A percentile compares a stretch with the other conserved stretches of the same genome.
These are phyloP conservation scores for Cochlearius cochlearius DNA, from an alignment of 2,113 vertebrate species.

Conservation along the genomic window DNA sequence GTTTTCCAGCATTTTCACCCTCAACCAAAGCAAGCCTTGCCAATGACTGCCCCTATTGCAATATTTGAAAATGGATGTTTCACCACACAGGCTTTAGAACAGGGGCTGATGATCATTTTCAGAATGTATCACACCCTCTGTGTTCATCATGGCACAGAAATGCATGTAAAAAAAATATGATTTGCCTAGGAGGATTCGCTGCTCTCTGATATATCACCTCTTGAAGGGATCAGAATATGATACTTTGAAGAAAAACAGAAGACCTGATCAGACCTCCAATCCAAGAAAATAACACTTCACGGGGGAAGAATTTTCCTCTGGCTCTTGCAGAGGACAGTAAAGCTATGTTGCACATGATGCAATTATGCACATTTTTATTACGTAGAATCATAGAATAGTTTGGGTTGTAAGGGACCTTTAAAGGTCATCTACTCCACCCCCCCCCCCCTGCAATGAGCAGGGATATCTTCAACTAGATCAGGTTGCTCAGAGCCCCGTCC, in stretches of 20 bases:
- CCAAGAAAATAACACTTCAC: background rate
- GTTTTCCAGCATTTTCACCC: background rate
- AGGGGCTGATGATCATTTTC: background rate
- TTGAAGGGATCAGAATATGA: background rate
- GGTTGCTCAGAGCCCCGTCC: no score
- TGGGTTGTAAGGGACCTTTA: no score
- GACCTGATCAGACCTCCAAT: background rate
- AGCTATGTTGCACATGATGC: background rate
- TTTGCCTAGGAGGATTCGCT: background rate
- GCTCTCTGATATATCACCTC: background rate
- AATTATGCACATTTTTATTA: constrained; percentile 34
- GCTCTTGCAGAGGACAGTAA: background rate
- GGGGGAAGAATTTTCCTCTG: background rate
- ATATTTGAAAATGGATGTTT: background rate
- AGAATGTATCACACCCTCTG: background rate
- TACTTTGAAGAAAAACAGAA: background rate
- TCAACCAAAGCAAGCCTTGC: background rate
- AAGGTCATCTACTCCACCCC: no score
- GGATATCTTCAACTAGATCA: no score
- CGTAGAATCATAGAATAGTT: no score
- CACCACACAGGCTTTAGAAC: background rate
- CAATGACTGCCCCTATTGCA: background rate
- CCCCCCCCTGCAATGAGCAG: no score
- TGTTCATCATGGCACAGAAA: background rate
- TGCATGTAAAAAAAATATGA: background rate